These are phyloP conservation scores for Nysson spinosus DNA, from an alignment of 2,888 invertebrate genomes.

Conservation along the genomic window DNA sequence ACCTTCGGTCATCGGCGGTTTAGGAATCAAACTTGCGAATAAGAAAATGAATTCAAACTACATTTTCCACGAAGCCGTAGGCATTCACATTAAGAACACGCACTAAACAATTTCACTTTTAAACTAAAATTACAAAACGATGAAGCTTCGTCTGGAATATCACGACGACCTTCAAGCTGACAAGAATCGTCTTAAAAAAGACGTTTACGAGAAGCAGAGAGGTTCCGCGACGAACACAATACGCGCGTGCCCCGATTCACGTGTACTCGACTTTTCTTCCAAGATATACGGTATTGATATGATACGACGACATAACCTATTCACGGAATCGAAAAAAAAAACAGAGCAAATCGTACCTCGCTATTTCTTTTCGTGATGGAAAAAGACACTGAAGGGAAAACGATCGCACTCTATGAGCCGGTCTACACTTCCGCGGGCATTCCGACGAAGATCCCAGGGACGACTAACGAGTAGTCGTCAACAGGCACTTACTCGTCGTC, in stretches of 20 bases:
- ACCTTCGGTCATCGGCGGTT: constrained; percentile 30
- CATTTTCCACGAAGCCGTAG: not conserved
- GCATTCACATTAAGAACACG: not conserved
- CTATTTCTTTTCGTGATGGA: constrained; percentile 28
- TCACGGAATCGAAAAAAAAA: constrained; percentile 30
- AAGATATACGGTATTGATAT: too few species aligned
- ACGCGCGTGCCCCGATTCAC: constrained; percentile 20
- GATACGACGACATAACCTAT: constrained; percentile 52
- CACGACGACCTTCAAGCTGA: constrained; percentile 39
- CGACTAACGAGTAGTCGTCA: constrained; percentile 47
- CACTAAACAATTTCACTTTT: constrained; percentile 6
- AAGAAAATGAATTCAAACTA: constrained; percentile 18
- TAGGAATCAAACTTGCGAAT: constrained; percentile 20
- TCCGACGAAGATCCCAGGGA: constrained; percentile 40
- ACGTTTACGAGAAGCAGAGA: constrained; percentile 7
- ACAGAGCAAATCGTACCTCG: too few species aligned
- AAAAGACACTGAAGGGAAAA: constrained; percentile 10
- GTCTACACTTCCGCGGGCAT: constrained; percentile 21
- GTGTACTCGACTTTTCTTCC: constrained; percentile 13
- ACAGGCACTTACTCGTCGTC: constrained; percentile 39
- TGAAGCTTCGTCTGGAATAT: constrained; percentile 15
- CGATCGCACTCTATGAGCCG: constrained; percentile 19
- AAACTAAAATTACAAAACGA: constrained; percentile 11
- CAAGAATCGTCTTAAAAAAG: constrained; percentile 18
- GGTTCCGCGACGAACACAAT: constrained; percentile 5